These are phyloP conservation scores for Melipona bicolor DNA, from an alignment of 2,888 invertebrate genomes.

Conservation along the genomic window DNA sequence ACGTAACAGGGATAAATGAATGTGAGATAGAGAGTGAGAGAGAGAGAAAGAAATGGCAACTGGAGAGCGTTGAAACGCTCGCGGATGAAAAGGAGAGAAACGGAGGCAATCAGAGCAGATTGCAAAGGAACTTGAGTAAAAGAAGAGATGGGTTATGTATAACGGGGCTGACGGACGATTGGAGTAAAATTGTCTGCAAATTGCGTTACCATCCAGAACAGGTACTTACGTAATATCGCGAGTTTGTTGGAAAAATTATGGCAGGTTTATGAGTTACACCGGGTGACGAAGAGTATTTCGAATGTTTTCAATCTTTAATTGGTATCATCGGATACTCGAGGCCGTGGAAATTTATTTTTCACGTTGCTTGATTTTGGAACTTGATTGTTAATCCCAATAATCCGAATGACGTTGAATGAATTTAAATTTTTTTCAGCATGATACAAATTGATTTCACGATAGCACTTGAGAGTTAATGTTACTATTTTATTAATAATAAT, in stretches of 20 bases:
- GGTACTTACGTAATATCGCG: neutral
- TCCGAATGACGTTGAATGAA: too few species aligned
- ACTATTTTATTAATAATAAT: too few species aligned
- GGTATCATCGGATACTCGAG: too few species aligned
- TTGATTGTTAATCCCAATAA: too few species aligned
- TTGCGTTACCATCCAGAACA: neutral
- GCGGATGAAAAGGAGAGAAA: neutral
- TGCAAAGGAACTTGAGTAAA: neutral
- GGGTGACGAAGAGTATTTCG: too few species aligned
- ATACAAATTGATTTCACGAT: too few species aligned
- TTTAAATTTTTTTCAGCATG: too few species aligned
- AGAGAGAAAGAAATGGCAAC: neutral
- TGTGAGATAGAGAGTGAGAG: neutral
- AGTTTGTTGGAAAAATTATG: neutral
- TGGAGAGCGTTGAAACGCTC: neutral
- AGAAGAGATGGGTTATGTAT: neutral
- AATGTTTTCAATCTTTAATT: too few species aligned
- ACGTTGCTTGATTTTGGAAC: too few species aligned
- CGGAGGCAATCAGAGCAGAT: neutral
- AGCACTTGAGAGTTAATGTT: too few species aligned
- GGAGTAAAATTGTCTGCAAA: neutral
- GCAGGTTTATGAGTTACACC: too few species aligned
- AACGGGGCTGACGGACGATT: neutral
- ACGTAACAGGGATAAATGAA: constrained; percentile 3
- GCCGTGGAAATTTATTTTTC: too few species aligned